A percentile compares a stretch with the other conserved stretches of the same genome.
These are phyloP conservation scores for Arizona elegans DNA, from an alignment of 2,113 vertebrate species.

Conservation along the genomic window DNA sequence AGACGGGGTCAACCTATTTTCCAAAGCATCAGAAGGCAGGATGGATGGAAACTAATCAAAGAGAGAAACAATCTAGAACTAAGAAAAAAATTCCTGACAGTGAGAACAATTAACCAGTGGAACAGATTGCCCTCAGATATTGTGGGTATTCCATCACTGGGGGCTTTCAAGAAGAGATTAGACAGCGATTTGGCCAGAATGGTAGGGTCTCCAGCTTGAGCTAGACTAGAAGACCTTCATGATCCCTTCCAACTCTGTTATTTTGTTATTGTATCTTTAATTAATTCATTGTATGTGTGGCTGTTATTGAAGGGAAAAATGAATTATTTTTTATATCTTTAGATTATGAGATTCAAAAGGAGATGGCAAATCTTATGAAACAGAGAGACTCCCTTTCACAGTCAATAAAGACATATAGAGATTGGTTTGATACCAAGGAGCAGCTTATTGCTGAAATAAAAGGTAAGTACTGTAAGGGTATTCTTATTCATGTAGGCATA, in stretches of 20 bases:
- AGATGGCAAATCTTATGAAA: conserved; percentile 78
- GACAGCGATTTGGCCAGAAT: neutral
- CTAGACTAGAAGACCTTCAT: neutral
- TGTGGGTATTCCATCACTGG: neutral
- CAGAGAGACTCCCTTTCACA: conserved; percentile 76
- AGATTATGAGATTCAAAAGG: conserved; percentile 83
- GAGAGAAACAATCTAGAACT: too few species aligned
- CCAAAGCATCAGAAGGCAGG: too few species aligned
- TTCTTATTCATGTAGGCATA: neutral
- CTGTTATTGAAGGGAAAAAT: conserved; percentile 20
- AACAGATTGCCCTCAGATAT: neutral
- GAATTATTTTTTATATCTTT: conserved; percentile 26
- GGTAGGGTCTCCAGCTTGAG: neutral
- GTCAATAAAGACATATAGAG: conserved; percentile 66
- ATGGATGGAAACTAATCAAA: too few species aligned
- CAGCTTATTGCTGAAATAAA: conserved; percentile 71
- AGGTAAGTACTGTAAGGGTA: conserved; percentile 67
- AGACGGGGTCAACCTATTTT: too few species aligned
- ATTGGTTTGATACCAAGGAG: conserved; percentile 61
- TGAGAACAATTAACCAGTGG: neutral
- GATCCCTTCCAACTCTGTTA: neutral
- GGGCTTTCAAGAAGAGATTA: neutral
- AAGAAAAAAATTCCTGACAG: neutral
- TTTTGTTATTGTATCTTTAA: neutral
- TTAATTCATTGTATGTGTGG: conserved; percentile 6